These are phyloP conservation scores for Anagrus nilaparvatae DNA, from an alignment of 1,140 invertebrate species.

Conservation along the genomic window DNA sequence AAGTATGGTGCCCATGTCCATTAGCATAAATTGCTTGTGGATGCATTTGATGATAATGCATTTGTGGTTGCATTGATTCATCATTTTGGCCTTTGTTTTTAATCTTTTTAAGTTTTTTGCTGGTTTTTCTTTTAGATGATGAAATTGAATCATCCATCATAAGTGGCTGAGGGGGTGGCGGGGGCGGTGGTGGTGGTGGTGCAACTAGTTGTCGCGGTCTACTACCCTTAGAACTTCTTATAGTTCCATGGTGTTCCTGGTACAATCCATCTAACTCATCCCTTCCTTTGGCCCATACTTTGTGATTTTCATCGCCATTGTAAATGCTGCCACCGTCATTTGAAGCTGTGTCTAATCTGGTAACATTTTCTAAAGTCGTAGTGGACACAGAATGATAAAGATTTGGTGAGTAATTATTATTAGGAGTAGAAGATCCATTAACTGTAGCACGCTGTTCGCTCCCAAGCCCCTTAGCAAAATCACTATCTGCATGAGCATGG, in stretches of 20 bases:
- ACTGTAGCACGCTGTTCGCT: conserved; percentile 25
- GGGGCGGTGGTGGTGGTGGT: conserved; percentile 66
- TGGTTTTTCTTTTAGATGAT: conserved; percentile 35
- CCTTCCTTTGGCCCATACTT: conserved; percentile 76
- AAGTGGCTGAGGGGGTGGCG: conserved; percentile 42
- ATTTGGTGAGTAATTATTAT: conserved; percentile 19
- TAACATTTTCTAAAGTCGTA: conserved; percentile 32
- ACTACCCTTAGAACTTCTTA: conserved; percentile 64
- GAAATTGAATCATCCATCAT: conserved; percentile 24
- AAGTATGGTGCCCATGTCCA: conserved; percentile 35
- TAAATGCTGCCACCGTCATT: conserved; percentile 69
- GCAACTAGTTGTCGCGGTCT: conserved; percentile 70
- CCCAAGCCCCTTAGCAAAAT: conserved; percentile 70
- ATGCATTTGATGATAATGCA: conserved; percentile 17
- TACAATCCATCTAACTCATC: conserved; percentile 56
- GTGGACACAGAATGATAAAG: conserved; percentile 38
- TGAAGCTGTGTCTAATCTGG: conserved; percentile 46
- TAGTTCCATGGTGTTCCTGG: conserved; percentile 62
- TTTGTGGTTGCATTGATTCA: conserved; percentile 29
- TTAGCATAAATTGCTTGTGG: conserved; percentile 32
- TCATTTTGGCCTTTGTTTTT: conserved; percentile 30
- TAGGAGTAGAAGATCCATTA: conserved; percentile 2
- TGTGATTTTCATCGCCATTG: conserved; percentile 87
- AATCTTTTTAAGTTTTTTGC: conserved; percentile 41
- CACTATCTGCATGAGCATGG: conserved; percentile 89